Conservation (phyloP, 37 sponge, comb jelly and placozoan species). For the Dysidea cf. avara region DNA sequence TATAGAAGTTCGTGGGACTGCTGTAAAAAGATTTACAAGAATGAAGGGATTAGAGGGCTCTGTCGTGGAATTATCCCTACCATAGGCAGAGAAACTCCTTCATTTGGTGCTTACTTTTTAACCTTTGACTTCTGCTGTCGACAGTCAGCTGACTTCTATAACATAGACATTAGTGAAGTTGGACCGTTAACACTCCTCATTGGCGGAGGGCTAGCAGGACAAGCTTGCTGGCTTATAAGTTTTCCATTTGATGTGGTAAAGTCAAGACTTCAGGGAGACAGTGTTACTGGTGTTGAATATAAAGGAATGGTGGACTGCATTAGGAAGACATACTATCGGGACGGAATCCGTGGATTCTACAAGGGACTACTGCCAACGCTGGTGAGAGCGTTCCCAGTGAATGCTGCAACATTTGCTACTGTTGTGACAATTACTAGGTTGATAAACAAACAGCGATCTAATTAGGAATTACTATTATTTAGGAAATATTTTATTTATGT, state of each 20-base stretch:
- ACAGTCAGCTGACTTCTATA: neutral
- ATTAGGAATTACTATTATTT: too few species aligned
- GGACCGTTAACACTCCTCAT: slow-evolving; percentile 27
- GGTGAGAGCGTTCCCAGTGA: slow-evolving; percentile 82
- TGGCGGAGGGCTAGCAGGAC: slow-evolving; percentile 78
- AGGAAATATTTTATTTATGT: too few species aligned
- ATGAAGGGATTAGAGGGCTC: slow-evolving; percentile 64
- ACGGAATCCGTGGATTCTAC: slow-evolving; percentile 61
- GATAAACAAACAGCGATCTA: too few species aligned
- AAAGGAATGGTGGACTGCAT: slow-evolving; percentile 65
- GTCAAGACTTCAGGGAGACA: slow-evolving; percentile 80
- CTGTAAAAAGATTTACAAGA: slow-evolving; percentile 42
- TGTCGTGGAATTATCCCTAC: slow-evolving; percentile 67
- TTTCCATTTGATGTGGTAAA: slow-evolving; percentile 92
- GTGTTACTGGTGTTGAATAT: slow-evolving; percentile 50
- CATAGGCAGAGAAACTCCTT: slow-evolving; percentile 66
- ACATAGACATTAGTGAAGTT: slow-evolving; percentile 21
- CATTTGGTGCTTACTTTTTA: slow-evolving; percentile 74
- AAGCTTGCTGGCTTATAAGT: slow-evolving; percentile 43
- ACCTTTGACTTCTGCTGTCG: slow-evolving; percentile 59
- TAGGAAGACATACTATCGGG: slow-evolving; percentile 42
- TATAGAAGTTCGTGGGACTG: slow-evolving; percentile 68
- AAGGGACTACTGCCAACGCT: slow-evolving; percentile 74
- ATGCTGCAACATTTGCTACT: slow-evolving; percentile 75
- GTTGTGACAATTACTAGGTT: slow-evolving; percentile 13